Evolutionary conservation across 2,888 invertebrate genomes (phyloP).

Genomic region (Ellobium chinense): DNA sequence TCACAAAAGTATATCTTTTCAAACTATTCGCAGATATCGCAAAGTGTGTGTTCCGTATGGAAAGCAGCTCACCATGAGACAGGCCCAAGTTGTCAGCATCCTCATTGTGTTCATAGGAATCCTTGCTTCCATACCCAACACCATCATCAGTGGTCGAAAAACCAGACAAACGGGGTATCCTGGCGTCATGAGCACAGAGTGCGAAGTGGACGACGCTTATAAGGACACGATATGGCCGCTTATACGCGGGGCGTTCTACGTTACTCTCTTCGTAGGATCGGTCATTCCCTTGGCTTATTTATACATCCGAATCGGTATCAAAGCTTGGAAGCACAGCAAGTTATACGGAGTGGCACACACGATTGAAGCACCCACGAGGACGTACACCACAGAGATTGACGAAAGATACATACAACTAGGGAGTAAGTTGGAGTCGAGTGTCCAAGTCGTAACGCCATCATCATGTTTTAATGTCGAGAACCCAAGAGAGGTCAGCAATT

Average conservation of each 20-base stretch:
- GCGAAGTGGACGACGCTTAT: constrained; percentile 8
- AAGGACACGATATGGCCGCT: constrained; percentile 28
- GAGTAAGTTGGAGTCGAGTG: no score
- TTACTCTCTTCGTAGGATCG: not conserved
- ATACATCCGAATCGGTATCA: constrained; percentile 4
- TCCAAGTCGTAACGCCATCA: no score
- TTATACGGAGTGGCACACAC: not conserved
- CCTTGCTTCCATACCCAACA: not conserved
- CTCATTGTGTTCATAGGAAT: not conserved
- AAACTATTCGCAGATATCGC: constrained; percentile 10
- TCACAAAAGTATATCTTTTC: no score
- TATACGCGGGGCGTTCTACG: constrained; percentile 20
- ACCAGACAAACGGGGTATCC: constrained; percentile 3
- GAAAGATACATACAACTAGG: no score
- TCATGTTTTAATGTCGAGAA: no score
- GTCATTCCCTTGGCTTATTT: not conserved
- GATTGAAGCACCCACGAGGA: no score
- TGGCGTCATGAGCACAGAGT: constrained; percentile 4
- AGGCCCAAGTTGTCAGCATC: constrained; percentile 12
- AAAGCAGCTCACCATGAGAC: not conserved
- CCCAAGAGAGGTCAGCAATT: no score
- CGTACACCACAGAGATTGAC: no score
- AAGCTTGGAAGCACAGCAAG: constrained; percentile 20
- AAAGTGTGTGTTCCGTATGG: constrained; percentile 12
- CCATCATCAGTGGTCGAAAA: constrained; percentile 17